phyloP scores from a whole-genome alignment of 2,797 vertebrate genomes.

The Leptoclinus maculatus region DNA sequence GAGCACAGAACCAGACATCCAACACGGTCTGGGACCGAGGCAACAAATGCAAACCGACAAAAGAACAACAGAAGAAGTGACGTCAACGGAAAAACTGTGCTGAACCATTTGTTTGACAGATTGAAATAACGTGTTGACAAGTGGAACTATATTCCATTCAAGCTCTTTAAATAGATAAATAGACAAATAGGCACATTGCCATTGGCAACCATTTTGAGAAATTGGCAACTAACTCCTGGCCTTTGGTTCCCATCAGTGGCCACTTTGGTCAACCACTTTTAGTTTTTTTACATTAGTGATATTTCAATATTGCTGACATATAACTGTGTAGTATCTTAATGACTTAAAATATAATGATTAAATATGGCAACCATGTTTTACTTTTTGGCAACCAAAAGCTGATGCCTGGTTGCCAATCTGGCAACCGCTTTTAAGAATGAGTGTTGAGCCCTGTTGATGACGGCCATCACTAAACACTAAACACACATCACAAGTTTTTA shows the following conservation, averaged over 20 bases:
- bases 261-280: no score
- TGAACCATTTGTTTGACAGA: background rate
- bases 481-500: no score
- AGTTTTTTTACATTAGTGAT: no score
- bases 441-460: background rate
- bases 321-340: background rate
- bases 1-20: slow-evolving; percentile 73
- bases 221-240: no score
- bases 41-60: slow-evolving; percentile 50
- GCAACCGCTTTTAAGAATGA: background rate
- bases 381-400: background rate
- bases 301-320: no score
- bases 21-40: slow-evolving; percentile 61
- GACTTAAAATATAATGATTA: background rate
- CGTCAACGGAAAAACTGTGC: slow-evolving; percentile 42
- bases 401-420: background rate
- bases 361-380: background rate
- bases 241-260: no score
- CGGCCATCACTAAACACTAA: background rate
- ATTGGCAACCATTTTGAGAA: no score
- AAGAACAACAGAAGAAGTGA: slow-evolving; percentile 40
- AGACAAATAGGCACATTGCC: background rate
- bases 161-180: background rate
- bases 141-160: background rate
- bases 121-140: slow-evolving; percentile 15